phyloP scores from a whole-genome alignment of 2,888 invertebrate genomes.

The Spatulosminthurus flaviceps region DNA sequence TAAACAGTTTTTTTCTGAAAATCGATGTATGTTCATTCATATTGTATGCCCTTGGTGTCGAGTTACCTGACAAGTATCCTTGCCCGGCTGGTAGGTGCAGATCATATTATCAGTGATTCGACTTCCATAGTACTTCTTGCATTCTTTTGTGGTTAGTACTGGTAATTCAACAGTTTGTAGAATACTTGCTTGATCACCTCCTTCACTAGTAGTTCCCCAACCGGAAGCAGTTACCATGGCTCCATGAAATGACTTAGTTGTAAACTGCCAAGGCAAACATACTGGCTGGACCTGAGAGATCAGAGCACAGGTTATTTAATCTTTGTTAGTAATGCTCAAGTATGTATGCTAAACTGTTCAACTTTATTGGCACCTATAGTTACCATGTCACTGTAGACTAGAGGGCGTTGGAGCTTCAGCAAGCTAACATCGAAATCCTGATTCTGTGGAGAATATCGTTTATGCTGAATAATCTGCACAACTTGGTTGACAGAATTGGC shows the following conservation, averaged over 20 bases:
- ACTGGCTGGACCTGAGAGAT: constrained; percentile 47
- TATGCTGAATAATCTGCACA: constrained; percentile 50
- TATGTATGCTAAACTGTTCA: neutral
- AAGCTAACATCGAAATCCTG: constrained; percentile 66
- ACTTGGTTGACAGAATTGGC: constrained; percentile 46
- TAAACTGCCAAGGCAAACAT: constrained; percentile 56
- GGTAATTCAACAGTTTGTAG: constrained; percentile 46
- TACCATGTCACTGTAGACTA: constrained; percentile 55
- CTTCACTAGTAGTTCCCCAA: constrained; percentile 35
- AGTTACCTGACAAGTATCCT: constrained; percentile 49
- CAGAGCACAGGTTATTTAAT: neutral
- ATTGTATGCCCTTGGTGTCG: too few species aligned
- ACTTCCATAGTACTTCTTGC: constrained; percentile 29
- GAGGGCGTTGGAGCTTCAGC: constrained; percentile 64
- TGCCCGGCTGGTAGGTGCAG: constrained; percentile 47
- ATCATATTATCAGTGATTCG: constrained; percentile 36
- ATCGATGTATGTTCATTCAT: too few species aligned
- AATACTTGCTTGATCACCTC: neutral
- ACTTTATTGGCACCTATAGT: too few species aligned
- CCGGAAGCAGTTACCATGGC: constrained; percentile 46
- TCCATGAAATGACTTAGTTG: constrained; percentile 46
- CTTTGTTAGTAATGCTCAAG: too few species aligned
- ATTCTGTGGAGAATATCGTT: constrained; percentile 49
- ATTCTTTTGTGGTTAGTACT: constrained; percentile 38
- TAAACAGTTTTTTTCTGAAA: too few species aligned